Percentiles rank a stretch among this genome's conserved stretches.
Conservation (phyloP, 2,113 vertebrate species). For the Polypterus bichir region DNA sequence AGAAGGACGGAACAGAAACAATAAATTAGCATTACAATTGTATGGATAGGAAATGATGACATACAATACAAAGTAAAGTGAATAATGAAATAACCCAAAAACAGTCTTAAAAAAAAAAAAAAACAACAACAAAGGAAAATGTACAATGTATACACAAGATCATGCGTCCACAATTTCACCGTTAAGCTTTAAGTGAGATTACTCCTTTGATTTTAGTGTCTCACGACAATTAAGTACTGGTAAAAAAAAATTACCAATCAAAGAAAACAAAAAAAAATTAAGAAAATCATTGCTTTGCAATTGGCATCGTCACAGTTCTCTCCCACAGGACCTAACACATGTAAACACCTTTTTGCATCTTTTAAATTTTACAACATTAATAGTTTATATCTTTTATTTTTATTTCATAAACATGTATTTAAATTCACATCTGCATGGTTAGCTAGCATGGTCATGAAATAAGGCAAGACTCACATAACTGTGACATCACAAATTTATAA, state of each 20-base stretch:
- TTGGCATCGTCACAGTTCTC: slow-evolving; percentile 63
- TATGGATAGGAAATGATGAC: slow-evolving; percentile 87
- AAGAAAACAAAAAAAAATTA: slow-evolving; percentile 56
- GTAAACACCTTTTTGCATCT: slow-evolving; percentile 82
- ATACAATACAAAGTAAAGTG: slow-evolving; percentile 84
- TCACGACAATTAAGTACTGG: slow-evolving; percentile 92
- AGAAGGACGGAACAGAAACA: slow-evolving; percentile 79
- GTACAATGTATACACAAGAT: slow-evolving; percentile 72
- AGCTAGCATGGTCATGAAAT: slow-evolving; percentile 73
- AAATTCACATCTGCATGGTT: slow-evolving; percentile 76
- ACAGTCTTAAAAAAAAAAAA: slow-evolving; percentile 58
- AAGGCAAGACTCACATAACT: slow-evolving; percentile 81
- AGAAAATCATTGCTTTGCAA: slow-evolving; percentile 79
- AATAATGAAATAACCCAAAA: slow-evolving; percentile 58
- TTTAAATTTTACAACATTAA: slow-evolving; percentile 70
- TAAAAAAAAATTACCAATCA: slow-evolving; percentile 65
- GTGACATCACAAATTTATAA: slow-evolving; percentile 69
- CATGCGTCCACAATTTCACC: slow-evolving; percentile 57
- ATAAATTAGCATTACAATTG: slow-evolving; percentile 95
- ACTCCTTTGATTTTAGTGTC: slow-evolving; percentile 93
- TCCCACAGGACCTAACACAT: slow-evolving; percentile 80
- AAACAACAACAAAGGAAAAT: slow-evolving; percentile 31
- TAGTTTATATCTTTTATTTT: slow-evolving; percentile 65
- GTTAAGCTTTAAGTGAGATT: slow-evolving; percentile 68
- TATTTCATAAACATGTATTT: slow-evolving; percentile 43